These are phyloP conservation scores for Campoplex capitator DNA, from an alignment of 2,888 invertebrate species.

Conservation along the genomic window DNA sequence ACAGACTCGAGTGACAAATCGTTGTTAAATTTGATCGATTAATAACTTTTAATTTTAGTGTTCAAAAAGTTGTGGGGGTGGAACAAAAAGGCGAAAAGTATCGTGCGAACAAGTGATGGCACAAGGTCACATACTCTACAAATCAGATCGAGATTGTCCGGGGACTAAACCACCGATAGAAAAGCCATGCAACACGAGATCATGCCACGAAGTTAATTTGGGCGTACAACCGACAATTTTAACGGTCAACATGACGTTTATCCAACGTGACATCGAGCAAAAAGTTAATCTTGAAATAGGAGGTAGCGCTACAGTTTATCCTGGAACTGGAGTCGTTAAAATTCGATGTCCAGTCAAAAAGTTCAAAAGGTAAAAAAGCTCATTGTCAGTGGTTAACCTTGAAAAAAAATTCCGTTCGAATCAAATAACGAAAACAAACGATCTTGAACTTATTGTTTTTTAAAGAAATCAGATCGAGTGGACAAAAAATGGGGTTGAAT, in stretches of 20 bases:
- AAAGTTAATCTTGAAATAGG: conserved; percentile 94
- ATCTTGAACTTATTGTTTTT: conserved; percentile 36
- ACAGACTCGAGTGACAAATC: neutral
- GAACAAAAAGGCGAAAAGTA: conserved; percentile 93
- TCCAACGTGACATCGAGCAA: conserved; percentile 93
- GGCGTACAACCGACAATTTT: conserved; percentile 90
- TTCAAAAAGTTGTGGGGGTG: conserved; percentile 96
- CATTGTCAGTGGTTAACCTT: neutral
- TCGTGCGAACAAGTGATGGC: conserved; percentile 96
- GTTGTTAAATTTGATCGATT: neutral
- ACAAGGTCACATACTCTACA: conserved; percentile 94
- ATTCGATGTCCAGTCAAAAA: conserved; percentile 97
- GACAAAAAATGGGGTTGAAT: conserved; percentile 93
- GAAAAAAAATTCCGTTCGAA: neutral
- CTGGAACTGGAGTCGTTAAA: conserved; percentile 94
- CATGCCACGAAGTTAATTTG: conserved; percentile 89
- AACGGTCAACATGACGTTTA: conserved; percentile 91
- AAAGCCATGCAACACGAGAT: conserved; percentile 94
- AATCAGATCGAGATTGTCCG: conserved; percentile 91
- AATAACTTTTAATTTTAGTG: conserved; percentile 86
- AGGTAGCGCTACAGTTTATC: conserved; percentile 95
- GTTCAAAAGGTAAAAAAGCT: conserved; percentile 84
- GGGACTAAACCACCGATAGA: conserved; percentile 90
- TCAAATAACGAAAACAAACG: neutral
- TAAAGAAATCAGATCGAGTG: conserved; percentile 92